Evolutionary conservation across 2,888 invertebrate genomes (phyloP), one percentile per base, ranked within the genome.

Genomic region (Epinotia demarniana): DNA sequence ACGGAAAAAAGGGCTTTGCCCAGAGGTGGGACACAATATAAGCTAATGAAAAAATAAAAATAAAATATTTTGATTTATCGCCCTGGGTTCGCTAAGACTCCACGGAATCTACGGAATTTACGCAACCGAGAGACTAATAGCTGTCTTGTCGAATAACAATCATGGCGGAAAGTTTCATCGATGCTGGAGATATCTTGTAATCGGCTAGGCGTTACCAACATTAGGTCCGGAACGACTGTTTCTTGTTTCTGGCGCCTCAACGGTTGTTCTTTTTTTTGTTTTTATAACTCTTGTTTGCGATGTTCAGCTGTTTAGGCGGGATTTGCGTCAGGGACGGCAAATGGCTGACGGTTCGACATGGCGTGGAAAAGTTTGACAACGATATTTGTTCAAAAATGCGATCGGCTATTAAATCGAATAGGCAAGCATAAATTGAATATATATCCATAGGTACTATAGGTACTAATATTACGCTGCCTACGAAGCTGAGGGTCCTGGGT

Each of bases 191-290:
- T n/a, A 8, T n/a, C n/a, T 6, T n/a, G 6, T n/a, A 5, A 53
- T 53, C 13, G 49, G 16, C 16, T 2, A n/a, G 53, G n/a, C 53
- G 4, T 53, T n/a, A n/a, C n/a, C n/a, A 53, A n/a, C 53, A 53
- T 53, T n/a, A 53, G 46, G 12, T 8, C 53, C 4, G 53, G 8
- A 53, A 53, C n/a, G 16, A n/a, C 53, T 53, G 53, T 53, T 53
- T 53, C 53, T 53, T 53, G 53, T 53, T 53, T 53, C n/a, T 53
- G n/a, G n/a, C n/a, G n/a, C 53, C 53, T 53, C 53, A 53, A 53
- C n/a, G 53, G 53, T 53, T 53, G n/a, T n/a, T 53, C n/a, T 53
- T 53, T 53, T 13, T 53, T 53, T 49, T 49, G 49, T 49, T 49
- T 46, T 16, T 53, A 53, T 53, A 53, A n/a, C 53, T 13, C 53